Percentiles rank a stretch among this genome's conserved stretches.
Conservation (phyloP, 2,888 invertebrate species). For the Leptopilina drosophilae region DNA sequence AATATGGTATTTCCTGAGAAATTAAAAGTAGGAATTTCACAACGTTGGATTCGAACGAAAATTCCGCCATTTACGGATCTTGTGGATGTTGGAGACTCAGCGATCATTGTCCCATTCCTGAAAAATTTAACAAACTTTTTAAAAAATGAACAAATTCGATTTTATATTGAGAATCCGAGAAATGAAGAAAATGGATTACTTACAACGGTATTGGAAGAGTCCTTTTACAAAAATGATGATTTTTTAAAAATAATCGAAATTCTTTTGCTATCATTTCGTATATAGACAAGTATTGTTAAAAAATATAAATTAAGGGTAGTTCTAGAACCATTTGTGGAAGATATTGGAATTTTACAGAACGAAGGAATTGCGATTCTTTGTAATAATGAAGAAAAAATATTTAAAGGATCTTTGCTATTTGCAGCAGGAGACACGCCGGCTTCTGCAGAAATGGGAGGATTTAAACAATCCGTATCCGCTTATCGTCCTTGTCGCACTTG, state of each 20-base stretch:
- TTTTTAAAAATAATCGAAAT: constrained; percentile 51
- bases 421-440: constrained; percentile 56
- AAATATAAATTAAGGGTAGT: constrained; percentile 43
- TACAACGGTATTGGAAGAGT: constrained; percentile 53
- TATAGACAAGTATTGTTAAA: constrained; percentile 47
- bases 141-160: background rate
- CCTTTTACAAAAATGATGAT: constrained; percentile 52
- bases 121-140: background rate
- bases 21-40: constrained; percentile 6
- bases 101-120: background rate
- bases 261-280: constrained; percentile 56
- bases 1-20: constrained; percentile 39
- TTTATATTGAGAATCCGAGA: background rate
- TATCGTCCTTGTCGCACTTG: constrained; percentile 55
- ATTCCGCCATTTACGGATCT: constrained; percentile 25
- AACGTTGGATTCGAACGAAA: constrained; percentile 30
- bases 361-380: constrained; percentile 50
- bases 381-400: constrained; percentile 44
- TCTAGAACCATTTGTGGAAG: constrained; percentile 48
- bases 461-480: constrained; percentile 57
- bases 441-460: constrained; percentile 56
- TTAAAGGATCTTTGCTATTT: constrained; percentile 56
- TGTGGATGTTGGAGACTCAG: constrained; percentile 13
- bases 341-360: constrained; percentile 48
- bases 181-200: background rate